These are phyloP conservation scores for Cybosia mesomella DNA, from an alignment of 2,888 invertebrate species.

Conservation along the genomic window DNA sequence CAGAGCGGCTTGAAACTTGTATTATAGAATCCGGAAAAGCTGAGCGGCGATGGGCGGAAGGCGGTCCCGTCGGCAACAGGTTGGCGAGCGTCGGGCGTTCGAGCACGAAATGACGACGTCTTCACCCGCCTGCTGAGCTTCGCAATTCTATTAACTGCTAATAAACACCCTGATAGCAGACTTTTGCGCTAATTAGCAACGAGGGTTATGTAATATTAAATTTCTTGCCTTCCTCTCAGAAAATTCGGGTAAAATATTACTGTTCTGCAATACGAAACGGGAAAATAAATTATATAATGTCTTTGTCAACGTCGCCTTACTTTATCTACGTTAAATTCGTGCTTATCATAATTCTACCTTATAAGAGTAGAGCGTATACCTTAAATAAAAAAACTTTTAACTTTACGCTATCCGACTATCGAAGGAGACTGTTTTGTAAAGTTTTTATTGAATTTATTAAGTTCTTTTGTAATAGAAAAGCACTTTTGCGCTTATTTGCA, in stretches of 20 bases:
- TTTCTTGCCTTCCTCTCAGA: slow-evolving; percentile 62
- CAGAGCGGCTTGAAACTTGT: slow-evolving; percentile 37
- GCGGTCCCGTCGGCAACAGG: slow-evolving; percentile 86
- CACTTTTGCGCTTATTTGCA: not conserved
- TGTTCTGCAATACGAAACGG: slow-evolving; percentile 57
- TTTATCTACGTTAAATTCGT: not conserved
- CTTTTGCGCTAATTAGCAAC: slow-evolving; percentile 72
- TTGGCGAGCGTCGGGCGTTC: slow-evolving; percentile 68
- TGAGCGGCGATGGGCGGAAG: slow-evolving; percentile 80
- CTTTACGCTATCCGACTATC: not conserved
- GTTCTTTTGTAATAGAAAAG: not conserved
- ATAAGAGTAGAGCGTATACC: not conserved
- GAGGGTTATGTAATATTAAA: slow-evolving; percentile 72
- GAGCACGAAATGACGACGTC: slow-evolving; percentile 57
- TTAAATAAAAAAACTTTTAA: not conserved
- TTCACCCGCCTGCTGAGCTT: slow-evolving; percentile 67
- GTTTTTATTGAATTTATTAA: not conserved
- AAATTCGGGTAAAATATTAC: slow-evolving; percentile 63
- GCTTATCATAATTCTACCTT: not conserved
- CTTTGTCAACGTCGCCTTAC: slow-evolving; percentile 19
- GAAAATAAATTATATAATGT: slow-evolving; percentile 48
- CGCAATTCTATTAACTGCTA: slow-evolving; percentile 78
- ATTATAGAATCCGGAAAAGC: slow-evolving; percentile 47
- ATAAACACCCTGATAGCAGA: slow-evolving; percentile 74
- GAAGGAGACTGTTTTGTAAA: not conserved